Evolutionary conservation across 2,797 vertebrate species (phyloP).

Genomic region (Helarctos malayanus): DNA sequence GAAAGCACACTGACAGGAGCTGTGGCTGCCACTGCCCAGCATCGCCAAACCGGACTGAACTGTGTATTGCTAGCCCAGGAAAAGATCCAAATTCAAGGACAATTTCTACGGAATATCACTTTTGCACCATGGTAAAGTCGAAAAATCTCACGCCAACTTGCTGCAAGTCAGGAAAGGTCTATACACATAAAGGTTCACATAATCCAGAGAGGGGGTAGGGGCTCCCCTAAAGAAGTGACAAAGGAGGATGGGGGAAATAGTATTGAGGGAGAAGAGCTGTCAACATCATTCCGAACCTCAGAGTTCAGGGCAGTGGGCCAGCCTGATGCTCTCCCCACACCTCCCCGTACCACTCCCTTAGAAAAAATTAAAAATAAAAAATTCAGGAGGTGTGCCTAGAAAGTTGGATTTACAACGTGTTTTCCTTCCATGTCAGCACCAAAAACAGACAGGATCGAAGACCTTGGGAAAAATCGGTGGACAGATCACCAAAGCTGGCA

Average conservation of each 20-base stretch:
- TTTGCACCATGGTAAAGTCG: neutral
- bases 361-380: constrained; percentile 16
- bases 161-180: neutral
- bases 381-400: neutral
- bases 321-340: neutral
- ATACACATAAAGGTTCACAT: neutral
- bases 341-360: neutral
- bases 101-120: neutral
- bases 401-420: neutral
- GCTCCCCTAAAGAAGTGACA: neutral
- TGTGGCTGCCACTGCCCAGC: neutral
- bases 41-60: neutral
- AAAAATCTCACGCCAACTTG: neutral
- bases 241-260: neutral
- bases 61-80: neutral
- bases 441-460: constrained; percentile 49
- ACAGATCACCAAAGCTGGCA: constrained; percentile 77
- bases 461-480: constrained; percentile 75
- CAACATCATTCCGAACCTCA: neutral
- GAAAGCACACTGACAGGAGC: neutral
- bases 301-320: neutral
- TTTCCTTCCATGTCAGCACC: constrained; percentile 6
- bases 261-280: neutral
- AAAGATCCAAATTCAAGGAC: neutral
- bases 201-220: neutral